These are phyloP conservation scores for Muntiacus reevesi DNA, from an alignment of 2,113 vertebrate species.

Conservation along the genomic window DNA sequence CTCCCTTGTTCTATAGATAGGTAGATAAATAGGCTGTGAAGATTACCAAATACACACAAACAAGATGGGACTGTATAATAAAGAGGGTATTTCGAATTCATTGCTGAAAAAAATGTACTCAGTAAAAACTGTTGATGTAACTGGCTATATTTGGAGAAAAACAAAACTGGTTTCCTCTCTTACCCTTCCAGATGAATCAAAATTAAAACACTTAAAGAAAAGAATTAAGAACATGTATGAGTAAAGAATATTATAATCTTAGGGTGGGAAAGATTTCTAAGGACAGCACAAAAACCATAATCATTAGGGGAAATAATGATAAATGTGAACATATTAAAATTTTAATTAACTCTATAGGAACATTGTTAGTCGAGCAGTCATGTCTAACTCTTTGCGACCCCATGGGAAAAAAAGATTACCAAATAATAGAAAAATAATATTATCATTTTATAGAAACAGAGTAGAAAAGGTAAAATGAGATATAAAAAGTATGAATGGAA, in stretches of 20 bases:
- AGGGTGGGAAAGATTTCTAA: neutral
- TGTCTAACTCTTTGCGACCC: neutral
- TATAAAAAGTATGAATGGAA: neutral
- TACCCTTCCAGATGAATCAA: neutral
- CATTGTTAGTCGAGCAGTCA: neutral
- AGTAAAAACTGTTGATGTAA: neutral
- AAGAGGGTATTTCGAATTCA: neutral
- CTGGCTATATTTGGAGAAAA: neutral
- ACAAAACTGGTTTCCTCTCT: neutral
- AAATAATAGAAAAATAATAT: neutral
- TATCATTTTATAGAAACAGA: neutral
- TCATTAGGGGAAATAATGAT: neutral
- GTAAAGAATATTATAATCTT: neutral
- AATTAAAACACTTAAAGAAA: neutral
- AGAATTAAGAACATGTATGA: neutral
- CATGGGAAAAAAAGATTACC: neutral
- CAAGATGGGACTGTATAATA: neutral
- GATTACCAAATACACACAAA: neutral
- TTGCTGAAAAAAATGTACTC: neutral
- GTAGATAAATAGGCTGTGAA: neutral
- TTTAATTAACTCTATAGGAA: neutral
- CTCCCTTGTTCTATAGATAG: neutral
- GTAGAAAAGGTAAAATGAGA: neutral
- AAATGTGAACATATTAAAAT: neutral
- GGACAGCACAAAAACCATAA: neutral